Base-by-base conservation (phyloP, 1,140 invertebrate species). In the Drosophila pallidifrons region DNA sequence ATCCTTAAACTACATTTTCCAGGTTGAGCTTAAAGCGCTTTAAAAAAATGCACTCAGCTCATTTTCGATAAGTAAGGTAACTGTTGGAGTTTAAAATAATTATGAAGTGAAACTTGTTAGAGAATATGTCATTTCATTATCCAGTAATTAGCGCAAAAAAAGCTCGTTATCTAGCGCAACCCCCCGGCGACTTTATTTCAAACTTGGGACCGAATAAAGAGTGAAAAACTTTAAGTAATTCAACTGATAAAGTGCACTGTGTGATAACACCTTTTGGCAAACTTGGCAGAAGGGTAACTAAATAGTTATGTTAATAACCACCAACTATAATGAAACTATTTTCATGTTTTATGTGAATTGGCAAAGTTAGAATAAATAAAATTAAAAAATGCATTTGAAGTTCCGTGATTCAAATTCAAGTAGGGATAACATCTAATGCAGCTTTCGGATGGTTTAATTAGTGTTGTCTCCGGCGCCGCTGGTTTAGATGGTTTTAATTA, bases 241-340 rank as follows among this genome's bases (percentile, higher is more conserved):
- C 8, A 57, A 52, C 32, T 51, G 52, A 73, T 67, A 73, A 45
- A 11, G 43, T 11, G 43, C 58, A 43, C 4, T 20, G 7, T 41
- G 25, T 7, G 15, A 52, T 57, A 66, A 38, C 10, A 58, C 13
- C 52, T n/a, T 25, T 35, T 8, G 15, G 16, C n/a, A 41, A 54
- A 43, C 16, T 28, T 54, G 2, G 2, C 10, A 15, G 47, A 28
- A 45, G 8, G 20, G 51, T 49, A 25, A 75, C 41, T 75, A 45
- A 60, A 57, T 76, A 55, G 83, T 76, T 77, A 81, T 85, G 77
- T 69, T 75, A 89, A 88, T 89, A 88, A 85, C 67, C 30, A 15
- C 46, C 57, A 87, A 79, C 82, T 87, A 86, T 86, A 79, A 81
- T 86, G 71, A 72, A 76, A 77, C 77, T 81, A 85, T 80, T 83